Base-by-base conservation (phyloP, 2,888 invertebrate genomes). In the Arctia plantaginis region DNA sequence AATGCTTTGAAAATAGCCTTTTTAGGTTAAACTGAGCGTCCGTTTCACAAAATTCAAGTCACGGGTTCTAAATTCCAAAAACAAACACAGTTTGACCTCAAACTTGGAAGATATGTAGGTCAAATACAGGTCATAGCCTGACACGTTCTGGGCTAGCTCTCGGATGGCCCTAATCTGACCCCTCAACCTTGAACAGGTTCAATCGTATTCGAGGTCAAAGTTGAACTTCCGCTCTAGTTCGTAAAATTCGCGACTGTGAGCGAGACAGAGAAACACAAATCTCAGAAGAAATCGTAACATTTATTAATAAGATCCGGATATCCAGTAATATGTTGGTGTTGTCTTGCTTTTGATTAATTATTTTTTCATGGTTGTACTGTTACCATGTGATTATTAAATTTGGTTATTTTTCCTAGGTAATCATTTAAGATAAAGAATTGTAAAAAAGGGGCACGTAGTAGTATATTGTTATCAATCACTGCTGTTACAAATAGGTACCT, bases 131-230 rank as follows among this genome's bases (percentile, higher is more conserved):
- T 88, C 89, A 77, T 79, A 87, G 82, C 79, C 86, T 85, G 89
- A 85, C 90, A 89, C 89, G 87, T 91, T 93, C 93, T 93, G 91
- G 92, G 89, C 91, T 90, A 91, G 88, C 89, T 89, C 88, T 89
- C 86, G 88, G 90, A 87, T 88, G 87, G 79, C 91, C 91, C 93
- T 90, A 90, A 91, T 90, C 88, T 90, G 92, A 93, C 93, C 93
- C 88, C 88, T 83, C 81, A 91, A 91, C 93, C 94, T 93, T 93
- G 93, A 83, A 85, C 86, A 87, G 87, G 88, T 88, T 89, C 88
- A 87, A 82, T 82, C 75, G 78, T 71, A 78, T 82, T 82, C 83
- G 89, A 87, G 92, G 92, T 91, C 91, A 89, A 85, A 88, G 89
- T 91, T 87, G 81, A 80, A 81, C 84, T 83, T 76, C 75, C 80